Base-by-base conservation (phyloP, 37 sponge, comb jelly and placozoan species). In the Sycon ciliatum region DNA sequence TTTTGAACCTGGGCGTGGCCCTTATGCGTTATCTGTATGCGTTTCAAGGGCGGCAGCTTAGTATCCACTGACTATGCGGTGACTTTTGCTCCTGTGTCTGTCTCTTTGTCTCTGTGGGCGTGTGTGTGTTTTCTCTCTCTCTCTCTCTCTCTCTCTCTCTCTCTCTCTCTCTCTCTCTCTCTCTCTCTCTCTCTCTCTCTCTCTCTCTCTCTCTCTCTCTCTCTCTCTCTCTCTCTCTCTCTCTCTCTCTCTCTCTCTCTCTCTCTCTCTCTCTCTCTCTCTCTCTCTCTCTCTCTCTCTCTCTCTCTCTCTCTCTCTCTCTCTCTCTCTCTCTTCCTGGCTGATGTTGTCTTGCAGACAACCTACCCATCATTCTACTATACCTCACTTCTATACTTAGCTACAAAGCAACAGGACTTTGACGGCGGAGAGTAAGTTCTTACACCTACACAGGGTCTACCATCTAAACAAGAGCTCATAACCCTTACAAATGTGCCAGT, bases 381-480 rank as follows among this genome's bases (percentile, higher is more conserved):
- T 23, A 37, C 67, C 35, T 29, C 67, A 1, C 65, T 80, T 24
- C 34, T 80, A 53, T 80, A 80, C 66, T 60, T 80, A 13, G 65
- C 57, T 53, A 66, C 61, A 2, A 65, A 75, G 24, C 24, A 35
- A 1, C 65, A 27, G 28, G 74, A 80, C 57, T 80, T 80, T 38
- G 42, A 46, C 34, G 81, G 81, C 9, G 81, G 81, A 26, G 4
- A 63, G 34, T 73, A 62, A 13, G 13, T n/a, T n/a, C n/a, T n/a
- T n/a, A n/a, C n/a, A n/a, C n/a, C n/a, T n/a, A n/a, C n/a, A n/a
- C n/a, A n/a, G n/a, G n/a, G n/a, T n/a, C n/a, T n/a, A n/a, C n/a
- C n/a, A n/a, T n/a, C n/a, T n/a, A n/a, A n/a, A n/a, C n/a, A n/a
- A n/a, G n/a, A n/a, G n/a, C n/a, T n/a, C n/a, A n/a, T n/a, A n/a